Conservation (phyloP, 2,113 vertebrate genomes). For the Lethenteron reissneri region DNA sequence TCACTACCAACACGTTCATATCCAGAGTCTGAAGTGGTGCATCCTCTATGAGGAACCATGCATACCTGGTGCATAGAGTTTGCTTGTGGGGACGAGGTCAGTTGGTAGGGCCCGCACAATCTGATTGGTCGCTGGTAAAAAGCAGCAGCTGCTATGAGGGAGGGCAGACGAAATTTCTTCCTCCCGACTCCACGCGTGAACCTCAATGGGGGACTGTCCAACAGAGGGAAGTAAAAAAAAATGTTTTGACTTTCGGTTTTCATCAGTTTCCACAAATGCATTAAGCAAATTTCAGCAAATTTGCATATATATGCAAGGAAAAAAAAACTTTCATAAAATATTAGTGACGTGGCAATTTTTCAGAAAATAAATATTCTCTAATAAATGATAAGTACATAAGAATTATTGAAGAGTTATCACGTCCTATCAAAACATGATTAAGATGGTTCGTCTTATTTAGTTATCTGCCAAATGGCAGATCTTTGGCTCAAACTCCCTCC, state of each 20-base stretch:
- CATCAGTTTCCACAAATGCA: not conserved
- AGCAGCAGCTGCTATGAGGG: slow-evolving; percentile 32
- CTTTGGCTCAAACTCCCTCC: no score
- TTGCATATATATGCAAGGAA: not conserved
- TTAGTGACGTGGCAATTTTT: no score
- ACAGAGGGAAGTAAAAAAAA: slow-evolving; percentile 7
- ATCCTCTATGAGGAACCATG: not conserved
- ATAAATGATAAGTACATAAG: no score
- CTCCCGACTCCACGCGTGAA: slow-evolving; percentile 43
- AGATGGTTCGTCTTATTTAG: no score
- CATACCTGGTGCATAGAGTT: slow-evolving; percentile 76
- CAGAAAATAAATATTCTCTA: no score
- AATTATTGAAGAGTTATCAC: no score
- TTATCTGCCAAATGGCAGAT: no score
- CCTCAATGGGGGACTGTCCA: slow-evolving; percentile 60
- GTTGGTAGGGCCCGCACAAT: slow-evolving; percentile 51
- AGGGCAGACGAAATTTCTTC: slow-evolving; percentile 27
- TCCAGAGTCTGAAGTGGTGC: not conserved
- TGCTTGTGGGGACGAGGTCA: slow-evolving; percentile 51
- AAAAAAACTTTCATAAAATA: no score
- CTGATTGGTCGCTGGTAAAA: slow-evolving; percentile 50
- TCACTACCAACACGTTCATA: not conserved
- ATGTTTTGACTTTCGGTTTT: not conserved
- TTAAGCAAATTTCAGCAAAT: not conserved
- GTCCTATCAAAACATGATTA: no score